Evolutionary conservation across 2,113 vertebrate species (phyloP).

Genomic region (Mugil cephalus): DNA sequence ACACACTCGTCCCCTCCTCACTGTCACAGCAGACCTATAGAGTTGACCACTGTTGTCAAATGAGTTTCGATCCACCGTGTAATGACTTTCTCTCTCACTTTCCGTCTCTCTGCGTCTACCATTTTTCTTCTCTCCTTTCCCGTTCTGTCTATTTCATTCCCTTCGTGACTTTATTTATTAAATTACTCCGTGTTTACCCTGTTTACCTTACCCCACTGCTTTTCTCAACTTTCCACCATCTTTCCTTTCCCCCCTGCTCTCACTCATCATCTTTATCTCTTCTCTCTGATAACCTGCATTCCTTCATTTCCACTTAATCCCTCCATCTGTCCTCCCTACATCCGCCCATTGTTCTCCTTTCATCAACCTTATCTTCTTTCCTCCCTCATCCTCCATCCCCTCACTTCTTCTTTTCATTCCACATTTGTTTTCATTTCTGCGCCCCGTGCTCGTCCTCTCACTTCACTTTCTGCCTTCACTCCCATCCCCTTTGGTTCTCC

Average conservation of each 20-base stretch:
- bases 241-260: neutral
- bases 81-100: constrained; percentile 59
- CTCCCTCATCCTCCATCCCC: constrained; percentile 21
- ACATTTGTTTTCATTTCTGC: constrained; percentile 28
- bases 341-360: constrained; percentile 26
- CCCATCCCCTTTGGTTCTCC: neutral
- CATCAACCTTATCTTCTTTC: constrained; percentile 31
- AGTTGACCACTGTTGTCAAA: constrained; percentile 62
- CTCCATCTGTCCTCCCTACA: constrained; percentile 11
- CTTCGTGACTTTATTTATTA: neutral
- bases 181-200: constrained; percentile 27
- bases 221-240: neutral
- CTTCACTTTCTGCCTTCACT: constrained; percentile 4
- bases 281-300: neutral
- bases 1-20: constrained; percentile 26
- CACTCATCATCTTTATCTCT: constrained; percentile 17
- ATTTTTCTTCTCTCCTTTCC: constrained; percentile 9
- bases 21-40: constrained; percentile 48
- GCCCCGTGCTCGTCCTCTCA: neutral
- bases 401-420: constrained; percentile 14
- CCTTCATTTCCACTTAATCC: constrained; percentile 9
- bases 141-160: neutral
- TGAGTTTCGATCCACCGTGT: constrained; percentile 63
- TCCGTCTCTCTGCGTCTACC: constrained; percentile 16
- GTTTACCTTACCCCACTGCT: neutral